Base-by-base conservation (phyloP, 2,888 invertebrate genomes). In the Andrena flavipes region DNA sequence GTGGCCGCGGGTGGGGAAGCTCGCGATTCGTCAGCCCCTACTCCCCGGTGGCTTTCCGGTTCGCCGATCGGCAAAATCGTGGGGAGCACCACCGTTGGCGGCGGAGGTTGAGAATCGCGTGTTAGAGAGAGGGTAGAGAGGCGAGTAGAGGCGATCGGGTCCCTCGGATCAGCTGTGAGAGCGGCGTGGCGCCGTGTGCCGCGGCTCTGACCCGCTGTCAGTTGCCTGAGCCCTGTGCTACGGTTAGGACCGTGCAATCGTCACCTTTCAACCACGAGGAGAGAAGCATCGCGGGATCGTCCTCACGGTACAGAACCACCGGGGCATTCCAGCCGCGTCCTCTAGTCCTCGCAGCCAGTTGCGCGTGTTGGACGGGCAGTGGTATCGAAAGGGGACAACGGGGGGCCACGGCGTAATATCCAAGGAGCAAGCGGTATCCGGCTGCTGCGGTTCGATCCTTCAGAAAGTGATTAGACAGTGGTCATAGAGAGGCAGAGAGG, bases 171-270 rank as follows among this genome's bases (percentile, higher is more conserved):
- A 92, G 92, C 92, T 91, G 92, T 91, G 91, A 90, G 91, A 90
- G 82, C 87, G 91, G 91, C 91, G 89, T 90, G 91, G 92, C 91
- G 90, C 91, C 91, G 90, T 90, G 89, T 87, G 84, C 89, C 89
- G 88, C 89, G 91, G 87, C 91, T 92, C 90, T 92, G 92, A 92
- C 91, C 92, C 91, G 93, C 92, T 94, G 93, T 93, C 93, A 94
- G 94, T 94, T 92, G 93, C 92, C 93, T 91, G 93, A 93, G 94
- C 93, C 93, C 93, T 92, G 94, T 92, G 94, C 94, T 91, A 92
- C 93, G 94, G 93, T 94, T 92, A 94, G 94, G 93, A 94, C 93
- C 92, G 92, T 87, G 80, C 87, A 82, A 88, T 87, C 89, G 84
- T 88, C 88, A 88, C 84, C 88, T 82, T 84, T 86, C 79, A 80